These are phyloP conservation scores for Eptatretus atami DNA, from an alignment of 2,797 vertebrate species.

Conservation along the genomic window DNA sequence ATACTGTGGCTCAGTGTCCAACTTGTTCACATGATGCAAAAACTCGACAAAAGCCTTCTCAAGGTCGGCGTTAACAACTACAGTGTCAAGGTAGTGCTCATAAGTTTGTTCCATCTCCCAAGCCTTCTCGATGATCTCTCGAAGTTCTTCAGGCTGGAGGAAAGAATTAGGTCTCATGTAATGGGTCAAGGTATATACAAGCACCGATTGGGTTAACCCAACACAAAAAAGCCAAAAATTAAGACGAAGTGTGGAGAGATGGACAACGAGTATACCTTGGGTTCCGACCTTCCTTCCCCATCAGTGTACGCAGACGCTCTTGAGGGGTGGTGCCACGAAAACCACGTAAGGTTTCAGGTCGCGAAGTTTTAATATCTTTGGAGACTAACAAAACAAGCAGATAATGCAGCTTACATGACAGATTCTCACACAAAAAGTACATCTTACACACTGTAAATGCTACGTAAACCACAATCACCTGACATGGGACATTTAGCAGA, in stretches of 20 bases:
- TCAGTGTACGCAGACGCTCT: constrained; percentile 49
- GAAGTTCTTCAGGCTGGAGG: constrained; percentile 47
- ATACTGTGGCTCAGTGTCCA: constrained; percentile 94
- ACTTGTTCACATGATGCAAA: constrained; percentile 71
- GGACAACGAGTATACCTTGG: constrained; percentile 25
- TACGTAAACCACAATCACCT: neutral
- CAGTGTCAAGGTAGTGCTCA: constrained; percentile 67
- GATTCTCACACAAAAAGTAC: too few species aligned
- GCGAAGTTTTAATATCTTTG: constrained; percentile 66
- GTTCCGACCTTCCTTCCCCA: constrained; percentile 75
- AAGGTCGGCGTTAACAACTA: constrained; percentile 65
- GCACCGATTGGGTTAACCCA: too few species aligned
- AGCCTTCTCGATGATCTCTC: constrained; percentile 83
- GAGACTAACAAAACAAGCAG: constrained; percentile 20
- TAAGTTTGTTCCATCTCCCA: constrained; percentile 90
- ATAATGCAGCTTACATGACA: neutral
- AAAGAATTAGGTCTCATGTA: constrained; percentile 9
- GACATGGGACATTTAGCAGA: neutral
- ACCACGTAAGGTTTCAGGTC: constrained; percentile 93
- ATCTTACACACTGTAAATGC: neutral
- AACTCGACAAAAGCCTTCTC: constrained; percentile 63
- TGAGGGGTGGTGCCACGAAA: constrained; percentile 89
- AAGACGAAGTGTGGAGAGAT: too few species aligned
- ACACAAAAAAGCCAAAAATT: too few species aligned
- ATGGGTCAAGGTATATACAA: too few species aligned